phyloP scores from a whole-genome alignment of 1,140 invertebrate species.

The Drosophila bipectinata region DNA sequence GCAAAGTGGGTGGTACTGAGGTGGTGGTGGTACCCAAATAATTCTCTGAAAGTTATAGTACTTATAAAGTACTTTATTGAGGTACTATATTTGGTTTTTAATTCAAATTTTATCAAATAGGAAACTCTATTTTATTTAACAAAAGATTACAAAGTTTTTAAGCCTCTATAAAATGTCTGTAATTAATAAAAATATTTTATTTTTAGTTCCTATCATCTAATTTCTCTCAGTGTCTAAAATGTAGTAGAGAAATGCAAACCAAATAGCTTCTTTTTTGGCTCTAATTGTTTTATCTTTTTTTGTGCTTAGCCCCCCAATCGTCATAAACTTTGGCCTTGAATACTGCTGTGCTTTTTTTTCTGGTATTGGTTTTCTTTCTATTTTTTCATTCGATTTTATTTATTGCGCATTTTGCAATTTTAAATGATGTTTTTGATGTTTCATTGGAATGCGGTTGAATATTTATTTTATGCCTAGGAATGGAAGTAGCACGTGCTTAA shows the following conservation, averaged over 20 bases:
- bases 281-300: slow-evolving; percentile 2
- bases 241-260: slow-evolving; percentile 1
- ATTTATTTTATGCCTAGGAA: slow-evolving; percentile 55
- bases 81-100: no score
- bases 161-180: no score
- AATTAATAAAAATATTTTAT: no score
- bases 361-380: slow-evolving; percentile 25
- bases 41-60: no score
- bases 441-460: slow-evolving; percentile 27
- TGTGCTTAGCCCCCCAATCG: slow-evolving; percentile 3
- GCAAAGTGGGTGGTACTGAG: slow-evolving; percentile 10
- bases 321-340: slow-evolving; percentile 54
- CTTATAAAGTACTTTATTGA: no score
- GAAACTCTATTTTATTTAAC: not conserved
- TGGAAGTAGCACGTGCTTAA: slow-evolving; percentile 45
- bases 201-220: not conserved
- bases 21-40: not conserved
- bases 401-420: slow-evolving; percentile 58
- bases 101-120: no score
- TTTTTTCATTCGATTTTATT: slow-evolving; percentile 45
- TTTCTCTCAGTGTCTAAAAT: not conserved
- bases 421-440: slow-evolving; percentile 26
- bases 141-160: not conserved
- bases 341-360: slow-evolving; percentile 16
- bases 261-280: not conserved